A percentile compares a stretch with the other conserved stretches of the same genome.
Conservation (phyloP, 2,113 vertebrate genomes). For the Chaetodon trifascialis region DNA sequence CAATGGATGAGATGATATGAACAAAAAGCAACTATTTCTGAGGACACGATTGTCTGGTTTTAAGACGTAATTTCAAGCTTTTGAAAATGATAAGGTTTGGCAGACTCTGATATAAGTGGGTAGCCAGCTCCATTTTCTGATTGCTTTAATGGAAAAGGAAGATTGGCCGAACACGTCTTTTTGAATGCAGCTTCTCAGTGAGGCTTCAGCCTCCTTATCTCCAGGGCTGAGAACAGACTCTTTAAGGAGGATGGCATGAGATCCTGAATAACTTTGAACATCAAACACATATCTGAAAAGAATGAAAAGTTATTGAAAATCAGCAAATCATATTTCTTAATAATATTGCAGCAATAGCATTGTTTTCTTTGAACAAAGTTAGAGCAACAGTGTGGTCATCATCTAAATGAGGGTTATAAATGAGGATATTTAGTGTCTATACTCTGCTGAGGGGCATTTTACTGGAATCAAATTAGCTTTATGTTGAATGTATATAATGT, state of each 20-base stretch:
- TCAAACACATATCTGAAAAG: constrained; percentile 42
- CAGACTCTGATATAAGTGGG: constrained; percentile 33
- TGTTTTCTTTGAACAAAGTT: constrained; percentile 45
- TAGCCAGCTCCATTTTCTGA: constrained; percentile 44
- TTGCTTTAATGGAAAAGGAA: constrained; percentile 54
- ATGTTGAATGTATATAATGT: constrained; percentile 4
- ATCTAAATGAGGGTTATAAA: constrained; percentile 9
- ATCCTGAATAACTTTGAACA: constrained; percentile 48
- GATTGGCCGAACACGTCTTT: constrained; percentile 48
- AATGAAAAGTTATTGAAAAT: constrained; percentile 37
- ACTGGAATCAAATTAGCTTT: background rate
- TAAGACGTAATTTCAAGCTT: constrained; percentile 33
- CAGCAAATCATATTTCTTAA: constrained; percentile 37
- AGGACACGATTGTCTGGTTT: constrained; percentile 16
- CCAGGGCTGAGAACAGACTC: constrained; percentile 30
- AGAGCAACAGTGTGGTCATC: constrained; percentile 9
- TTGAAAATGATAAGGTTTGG: constrained; percentile 41
- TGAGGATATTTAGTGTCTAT: background rate
- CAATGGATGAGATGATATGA: constrained; percentile 10
- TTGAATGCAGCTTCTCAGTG: constrained; percentile 40
- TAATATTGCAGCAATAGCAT: background rate
- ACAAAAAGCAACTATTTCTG: constrained; percentile 26
- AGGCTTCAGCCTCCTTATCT: constrained; percentile 54
- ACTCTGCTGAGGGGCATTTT: background rate
- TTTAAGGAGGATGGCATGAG: constrained; percentile 30